Percentiles rank a stretch among this genome's conserved stretches.
These are phyloP conservation scores for Anguilla obscura DNA, from an alignment of 2,797 vertebrate species.

Conservation along the genomic window DNA sequence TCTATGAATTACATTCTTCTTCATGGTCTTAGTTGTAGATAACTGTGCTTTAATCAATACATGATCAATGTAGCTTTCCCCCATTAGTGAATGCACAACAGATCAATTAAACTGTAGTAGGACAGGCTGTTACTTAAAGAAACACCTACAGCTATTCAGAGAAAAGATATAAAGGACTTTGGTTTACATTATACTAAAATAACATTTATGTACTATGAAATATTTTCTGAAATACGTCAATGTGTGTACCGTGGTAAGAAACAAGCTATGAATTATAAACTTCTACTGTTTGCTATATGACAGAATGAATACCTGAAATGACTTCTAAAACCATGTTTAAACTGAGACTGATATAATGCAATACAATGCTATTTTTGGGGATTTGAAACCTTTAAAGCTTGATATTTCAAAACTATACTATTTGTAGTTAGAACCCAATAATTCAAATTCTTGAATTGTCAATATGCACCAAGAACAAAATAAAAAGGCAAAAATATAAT, in stretches of 20 bases:
- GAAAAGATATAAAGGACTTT: neutral
- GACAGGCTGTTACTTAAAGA: slow-evolving; percentile 1
- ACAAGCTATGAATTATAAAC: neutral
- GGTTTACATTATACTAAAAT: neutral
- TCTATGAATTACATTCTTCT: slow-evolving; percentile 24
- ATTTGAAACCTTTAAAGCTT: too few relatives aligned
- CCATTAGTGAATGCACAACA: slow-evolving; percentile 8
- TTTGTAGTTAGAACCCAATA: too few relatives aligned
- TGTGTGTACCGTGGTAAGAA: neutral
- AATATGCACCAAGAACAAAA: too few relatives aligned
- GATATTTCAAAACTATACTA: too few relatives aligned
- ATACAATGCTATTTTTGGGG: too few relatives aligned
- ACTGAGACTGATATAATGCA: too few relatives aligned
- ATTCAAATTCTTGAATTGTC: too few relatives aligned
- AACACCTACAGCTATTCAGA: neutral
- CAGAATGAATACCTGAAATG: too few relatives aligned
- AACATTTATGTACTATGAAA: neutral
- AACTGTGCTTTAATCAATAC: slow-evolving; percentile 29
- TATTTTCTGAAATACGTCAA: neutral
- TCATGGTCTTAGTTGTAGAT: slow-evolving; percentile 28
- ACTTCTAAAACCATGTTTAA: too few relatives aligned
- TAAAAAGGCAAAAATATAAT: neutral
- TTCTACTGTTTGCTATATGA: neutral
- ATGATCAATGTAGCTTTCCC: slow-evolving; percentile 17
- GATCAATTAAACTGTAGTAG: neutral